These are phyloP conservation scores for Trinectes maculatus DNA, from an alignment of 2,113 vertebrate species.

Conservation along the genomic window DNA sequence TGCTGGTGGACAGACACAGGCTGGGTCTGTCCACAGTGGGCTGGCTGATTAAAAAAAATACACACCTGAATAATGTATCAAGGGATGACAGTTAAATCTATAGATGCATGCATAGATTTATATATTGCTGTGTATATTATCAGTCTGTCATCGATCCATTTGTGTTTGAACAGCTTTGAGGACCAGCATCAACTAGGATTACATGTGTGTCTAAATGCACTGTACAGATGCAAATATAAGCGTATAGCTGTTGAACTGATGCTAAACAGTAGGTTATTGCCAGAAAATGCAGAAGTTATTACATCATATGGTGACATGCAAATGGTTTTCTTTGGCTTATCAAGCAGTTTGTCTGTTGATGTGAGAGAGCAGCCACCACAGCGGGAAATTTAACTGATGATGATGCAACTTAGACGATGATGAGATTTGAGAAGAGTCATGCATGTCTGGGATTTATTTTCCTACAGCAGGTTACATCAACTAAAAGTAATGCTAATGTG, in stretches of 20 bases:
- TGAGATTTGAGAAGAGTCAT: neutral
- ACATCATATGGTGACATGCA: neutral
- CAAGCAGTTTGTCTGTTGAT: neutral
- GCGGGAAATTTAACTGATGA: neutral
- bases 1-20: slow-evolving; percentile 17
- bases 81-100: slow-evolving; percentile 37
- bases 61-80: slow-evolving; percentile 39
- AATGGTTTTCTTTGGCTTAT: neutral
- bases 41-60: slow-evolving; percentile 21
- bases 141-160: too few species aligned
- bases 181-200: neutral
- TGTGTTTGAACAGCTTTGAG: neutral
- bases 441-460: neutral
- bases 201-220: slow-evolving; percentile 5
- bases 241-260: slow-evolving; percentile 7
- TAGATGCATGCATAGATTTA: slow-evolving; percentile 10
- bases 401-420: neutral
- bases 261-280: neutral
- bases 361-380: neutral
- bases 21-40: slow-evolving; percentile 2
- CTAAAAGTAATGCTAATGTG: too few species aligned
- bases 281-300: neutral
- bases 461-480: too few species aligned
- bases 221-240: too few species aligned
- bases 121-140: too few species aligned